Percentiles rank a stretch among this genome's conserved stretches.
Conservation (phyloP, 2,888 invertebrate genomes). For the Heterodera filipjevi region DNA sequence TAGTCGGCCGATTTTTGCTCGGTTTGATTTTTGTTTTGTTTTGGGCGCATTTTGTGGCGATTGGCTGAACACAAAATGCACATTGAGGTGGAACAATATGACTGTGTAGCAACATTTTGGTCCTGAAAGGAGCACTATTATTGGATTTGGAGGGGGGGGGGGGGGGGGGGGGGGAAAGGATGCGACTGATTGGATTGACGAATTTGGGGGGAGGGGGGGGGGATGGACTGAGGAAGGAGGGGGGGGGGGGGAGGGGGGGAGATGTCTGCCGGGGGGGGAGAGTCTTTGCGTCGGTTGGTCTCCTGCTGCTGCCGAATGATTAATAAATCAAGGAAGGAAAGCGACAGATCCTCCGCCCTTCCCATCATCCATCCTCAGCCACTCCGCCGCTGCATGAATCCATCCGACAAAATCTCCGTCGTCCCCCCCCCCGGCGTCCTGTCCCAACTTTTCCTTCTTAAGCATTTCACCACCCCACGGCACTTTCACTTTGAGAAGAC, state of each 20-base stretch:
- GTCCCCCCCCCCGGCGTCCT: not conserved
- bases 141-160: not conserved
- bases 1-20: not conserved
- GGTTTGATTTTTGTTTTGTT: not conserved
- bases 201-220: not conserved
- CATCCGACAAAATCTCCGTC: not conserved
- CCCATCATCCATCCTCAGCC: too few species aligned
- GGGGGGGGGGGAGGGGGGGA: not conserved
- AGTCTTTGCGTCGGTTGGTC: not conserved
- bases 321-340: slow-evolving; percentile 20
- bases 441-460: not conserved
- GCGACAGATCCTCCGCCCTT: not conserved
- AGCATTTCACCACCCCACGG: not conserved
- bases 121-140: not conserved
- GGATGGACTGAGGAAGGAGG: not conserved
- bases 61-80: not conserved
- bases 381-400: not conserved
- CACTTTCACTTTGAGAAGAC: not conserved
- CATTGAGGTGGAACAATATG: slow-evolving; percentile 2
- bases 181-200: not conserved
- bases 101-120: not conserved
- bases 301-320: not conserved
- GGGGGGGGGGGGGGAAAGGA: not conserved
- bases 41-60: not conserved
- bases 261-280: not conserved